Percentiles rank a stretch among this genome's conserved stretches.
phyloP scores from a whole-genome alignment of 2,888 invertebrate genomes.

The Morinoia aosen region DNA sequence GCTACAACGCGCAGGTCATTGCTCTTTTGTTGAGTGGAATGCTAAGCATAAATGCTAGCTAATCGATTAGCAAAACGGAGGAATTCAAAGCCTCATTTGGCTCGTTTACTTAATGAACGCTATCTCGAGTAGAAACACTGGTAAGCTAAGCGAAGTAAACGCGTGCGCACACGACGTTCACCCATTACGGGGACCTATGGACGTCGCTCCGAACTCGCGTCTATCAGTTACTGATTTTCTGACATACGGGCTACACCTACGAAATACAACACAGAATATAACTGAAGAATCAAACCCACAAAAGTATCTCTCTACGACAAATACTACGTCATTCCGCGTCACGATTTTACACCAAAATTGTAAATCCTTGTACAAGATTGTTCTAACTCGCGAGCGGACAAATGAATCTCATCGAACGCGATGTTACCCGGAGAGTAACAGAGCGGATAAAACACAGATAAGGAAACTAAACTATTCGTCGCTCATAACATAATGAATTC shows the following conservation, averaged over 20 bases:
- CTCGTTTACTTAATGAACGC: neutral
- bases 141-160: neutral
- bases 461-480: neutral
- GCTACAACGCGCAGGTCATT: neutral
- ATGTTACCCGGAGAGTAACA: neutral
- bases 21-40: neutral
- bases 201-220: neutral
- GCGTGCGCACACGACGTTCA: neutral
- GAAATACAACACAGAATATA: neutral
- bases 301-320: neutral
- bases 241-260: neutral
- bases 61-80: neutral
- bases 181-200: neutral
- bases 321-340: neutral
- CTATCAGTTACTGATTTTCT: neutral
- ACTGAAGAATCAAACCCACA: neutral
- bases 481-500: neutral
- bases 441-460: neutral
- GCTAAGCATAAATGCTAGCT: slow-evolving; percentile 1
- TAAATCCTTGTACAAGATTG: neutral
- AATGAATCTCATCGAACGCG: neutral
- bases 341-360: neutral
- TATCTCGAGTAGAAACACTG: neutral
- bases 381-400: neutral
- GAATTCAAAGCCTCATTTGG: neutral